phyloP scores from a whole-genome alignment of 2,797 vertebrate species.

The Lycodopsis pacificus region DNA sequence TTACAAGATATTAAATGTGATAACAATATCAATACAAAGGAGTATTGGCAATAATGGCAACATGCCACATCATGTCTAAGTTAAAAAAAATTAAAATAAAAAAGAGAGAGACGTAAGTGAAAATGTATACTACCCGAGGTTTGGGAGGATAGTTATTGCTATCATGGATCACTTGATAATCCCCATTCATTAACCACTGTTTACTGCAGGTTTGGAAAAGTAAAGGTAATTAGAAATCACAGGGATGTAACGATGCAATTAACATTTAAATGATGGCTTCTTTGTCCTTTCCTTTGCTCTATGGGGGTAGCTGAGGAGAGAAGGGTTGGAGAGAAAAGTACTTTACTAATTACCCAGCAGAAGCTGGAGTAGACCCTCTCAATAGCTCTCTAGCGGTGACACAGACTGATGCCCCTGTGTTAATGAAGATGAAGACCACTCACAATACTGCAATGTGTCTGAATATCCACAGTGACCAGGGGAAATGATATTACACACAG shows the following conservation, averaged over 20 bases:
- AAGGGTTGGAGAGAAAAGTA: conserved; percentile 13
- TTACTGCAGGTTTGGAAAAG: conserved; percentile 66
- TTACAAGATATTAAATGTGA: no score
- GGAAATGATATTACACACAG: conserved; percentile 19
- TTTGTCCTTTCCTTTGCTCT: conserved; percentile 37
- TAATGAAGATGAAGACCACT: conserved; percentile 72
- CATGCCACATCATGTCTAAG: conserved; percentile 8
- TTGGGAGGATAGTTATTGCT: conserved; percentile 55
- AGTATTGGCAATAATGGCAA: neutral
- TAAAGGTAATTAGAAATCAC: conserved; percentile 70
- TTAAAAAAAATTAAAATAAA: conserved; percentile 6
- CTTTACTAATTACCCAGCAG: conserved; percentile 70
- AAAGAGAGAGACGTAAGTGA: neutral
- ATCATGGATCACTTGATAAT: conserved; percentile 42
- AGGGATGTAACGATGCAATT: conserved; percentile 69
- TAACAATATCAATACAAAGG: no score
- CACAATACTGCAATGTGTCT: conserved; percentile 44
- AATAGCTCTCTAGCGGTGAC: conserved; percentile 23
- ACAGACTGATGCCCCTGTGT: conserved; percentile 44
- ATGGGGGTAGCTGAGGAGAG: conserved; percentile 7
- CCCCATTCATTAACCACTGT: conserved; percentile 67
- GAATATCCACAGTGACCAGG: conserved; percentile 40
- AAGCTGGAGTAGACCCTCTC: conserved; percentile 51
- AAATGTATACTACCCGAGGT: conserved; percentile 13
- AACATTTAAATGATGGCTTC: conserved; percentile 64